phyloP scores from a whole-genome alignment of 2,888 invertebrate genomes.

The Agrotis puta region DNA sequence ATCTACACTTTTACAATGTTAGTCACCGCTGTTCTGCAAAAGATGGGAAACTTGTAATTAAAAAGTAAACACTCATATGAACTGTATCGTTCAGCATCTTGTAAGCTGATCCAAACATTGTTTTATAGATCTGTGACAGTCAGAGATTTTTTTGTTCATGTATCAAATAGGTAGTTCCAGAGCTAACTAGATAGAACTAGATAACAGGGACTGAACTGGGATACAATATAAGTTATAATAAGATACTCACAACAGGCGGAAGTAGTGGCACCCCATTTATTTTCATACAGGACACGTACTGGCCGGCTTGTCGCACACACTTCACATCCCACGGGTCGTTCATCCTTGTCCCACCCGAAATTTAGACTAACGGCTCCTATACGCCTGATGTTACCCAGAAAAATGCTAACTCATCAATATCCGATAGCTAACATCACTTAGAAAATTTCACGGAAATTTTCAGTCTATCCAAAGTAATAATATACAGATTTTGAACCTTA shows the following conservation, averaged over 20 bases:
- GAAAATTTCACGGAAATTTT: constrained; percentile 69
- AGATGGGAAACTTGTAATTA: neutral
- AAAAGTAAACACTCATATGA: neutral
- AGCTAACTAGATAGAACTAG: neutral
- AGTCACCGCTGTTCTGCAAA: neutral
- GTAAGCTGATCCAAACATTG: neutral
- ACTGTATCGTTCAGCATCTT: neutral
- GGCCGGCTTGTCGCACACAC: constrained; percentile 81
- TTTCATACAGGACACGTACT: constrained; percentile 93
- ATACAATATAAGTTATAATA: neutral
- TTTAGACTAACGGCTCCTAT: constrained; percentile 15
- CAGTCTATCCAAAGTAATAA: constrained; percentile 57
- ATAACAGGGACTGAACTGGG: neutral
- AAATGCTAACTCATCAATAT: constrained; percentile 57
- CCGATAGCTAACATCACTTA: constrained; percentile 41
- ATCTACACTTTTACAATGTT: constrained; percentile 2
- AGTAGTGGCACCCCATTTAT: constrained; percentile 94
- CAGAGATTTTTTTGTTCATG: neutral
- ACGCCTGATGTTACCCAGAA: constrained; percentile 30
- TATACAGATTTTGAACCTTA: constrained; percentile 68
- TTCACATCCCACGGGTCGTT: constrained; percentile 89
- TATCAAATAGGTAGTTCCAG: neutral
- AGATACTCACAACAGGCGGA: constrained; percentile 93
- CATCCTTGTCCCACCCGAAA: constrained; percentile 72
- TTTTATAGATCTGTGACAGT: neutral